Evolutionary conservation across 2,797 vertebrate species (phyloP).

Genomic region (Selene dorsalis): DNA sequence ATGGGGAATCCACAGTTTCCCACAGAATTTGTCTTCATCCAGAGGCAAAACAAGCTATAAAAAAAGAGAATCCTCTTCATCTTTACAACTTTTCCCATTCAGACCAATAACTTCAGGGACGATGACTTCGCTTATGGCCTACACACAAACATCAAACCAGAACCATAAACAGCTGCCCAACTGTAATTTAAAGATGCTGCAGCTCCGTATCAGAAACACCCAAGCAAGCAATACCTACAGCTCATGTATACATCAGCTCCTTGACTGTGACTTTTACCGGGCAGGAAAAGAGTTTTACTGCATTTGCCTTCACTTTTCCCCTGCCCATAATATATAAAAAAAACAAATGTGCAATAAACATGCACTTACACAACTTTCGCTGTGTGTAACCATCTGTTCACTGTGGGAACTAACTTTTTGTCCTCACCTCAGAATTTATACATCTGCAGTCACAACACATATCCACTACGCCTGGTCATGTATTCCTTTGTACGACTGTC

Average conservation of each 20-base stretch:
- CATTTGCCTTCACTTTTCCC: conserved; percentile 26
- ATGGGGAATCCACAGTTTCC: conserved; percentile 43
- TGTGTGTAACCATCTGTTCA: conserved; percentile 58
- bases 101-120: conserved; percentile 9
- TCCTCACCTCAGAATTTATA: conserved; percentile 38
- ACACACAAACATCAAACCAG: conserved; percentile 21
- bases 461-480: conserved; percentile 10
- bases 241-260: conserved; percentile 5
- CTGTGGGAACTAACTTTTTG: conserved; percentile 36
- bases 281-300: conserved; percentile 33
- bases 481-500: conserved; percentile 24
- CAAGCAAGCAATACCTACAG: conserved; percentile 17
- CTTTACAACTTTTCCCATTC: conserved; percentile 21
- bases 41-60: conserved; percentile 41
- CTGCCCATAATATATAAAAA: conserved; percentile 27
- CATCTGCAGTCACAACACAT: conserved; percentile 41
- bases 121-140: conserved; percentile 10
- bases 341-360: conserved; percentile 38
- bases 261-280: conserved; percentile 26
- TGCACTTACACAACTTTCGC: conserved; percentile 35
- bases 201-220: conserved; percentile 12
- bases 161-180: conserved; percentile 32
- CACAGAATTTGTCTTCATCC: conserved; percentile 49
- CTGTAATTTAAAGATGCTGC: conserved; percentile 28
- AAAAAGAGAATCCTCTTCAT: conserved; percentile 35